These are phyloP conservation scores for cattle (Bos taurus) DNA, from an alignment of 2,113 vertebrate genomes.

Conservation along the genomic window DNA sequence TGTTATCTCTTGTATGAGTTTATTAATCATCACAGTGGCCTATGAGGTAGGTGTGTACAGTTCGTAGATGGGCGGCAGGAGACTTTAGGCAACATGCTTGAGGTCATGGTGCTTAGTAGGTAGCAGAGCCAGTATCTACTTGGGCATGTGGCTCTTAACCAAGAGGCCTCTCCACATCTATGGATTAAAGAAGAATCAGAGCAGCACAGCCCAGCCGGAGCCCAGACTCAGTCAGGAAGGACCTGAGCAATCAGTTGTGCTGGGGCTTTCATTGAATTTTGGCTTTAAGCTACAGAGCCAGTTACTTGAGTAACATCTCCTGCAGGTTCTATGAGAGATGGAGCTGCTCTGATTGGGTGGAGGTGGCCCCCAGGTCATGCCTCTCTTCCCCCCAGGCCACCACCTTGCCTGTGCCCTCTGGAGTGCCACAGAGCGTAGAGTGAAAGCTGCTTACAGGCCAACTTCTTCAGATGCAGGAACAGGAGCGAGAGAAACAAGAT, in stretches of 20 bases:
- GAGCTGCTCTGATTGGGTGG: background rate
- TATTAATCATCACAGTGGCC: background rate
- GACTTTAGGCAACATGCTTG: background rate
- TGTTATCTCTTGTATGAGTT: background rate
- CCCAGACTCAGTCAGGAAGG: background rate
- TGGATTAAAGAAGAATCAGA: background rate
- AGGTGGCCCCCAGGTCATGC: background rate
- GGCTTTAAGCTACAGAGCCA: background rate
- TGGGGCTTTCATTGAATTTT: background rate
- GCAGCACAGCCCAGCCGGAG: background rate
- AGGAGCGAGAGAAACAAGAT: background rate
- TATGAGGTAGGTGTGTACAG: background rate
- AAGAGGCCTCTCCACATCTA: background rate
- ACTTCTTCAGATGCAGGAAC: background rate
- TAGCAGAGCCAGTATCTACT: background rate
- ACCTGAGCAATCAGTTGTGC: background rate
- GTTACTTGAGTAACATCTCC: background rate
- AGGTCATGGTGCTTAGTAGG: background rate
- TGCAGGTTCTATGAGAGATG: background rate
- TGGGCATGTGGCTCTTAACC: background rate
- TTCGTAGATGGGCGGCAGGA: background rate
- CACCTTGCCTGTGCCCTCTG: background rate
- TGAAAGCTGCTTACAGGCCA: background rate
- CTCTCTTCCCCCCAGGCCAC: accelerated
- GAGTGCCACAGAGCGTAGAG: background rate